Evolutionary conservation across 2,797 vertebrate species (phyloP).

Genomic region (Limnodromus scolopaceus): DNA sequence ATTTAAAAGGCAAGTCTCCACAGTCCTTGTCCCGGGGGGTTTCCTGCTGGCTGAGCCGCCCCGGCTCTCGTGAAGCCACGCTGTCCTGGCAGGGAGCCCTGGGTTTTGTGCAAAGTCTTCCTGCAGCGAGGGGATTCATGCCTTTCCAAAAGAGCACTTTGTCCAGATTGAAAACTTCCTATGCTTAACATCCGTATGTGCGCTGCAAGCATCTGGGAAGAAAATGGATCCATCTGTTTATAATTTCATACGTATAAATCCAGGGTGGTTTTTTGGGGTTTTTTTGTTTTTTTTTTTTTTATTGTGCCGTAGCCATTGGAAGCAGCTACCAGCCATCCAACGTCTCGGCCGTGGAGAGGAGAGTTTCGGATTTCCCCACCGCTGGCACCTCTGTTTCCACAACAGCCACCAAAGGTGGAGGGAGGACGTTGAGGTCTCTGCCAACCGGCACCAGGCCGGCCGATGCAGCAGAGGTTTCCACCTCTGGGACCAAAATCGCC

Average conservation of each 20-base stretch:
- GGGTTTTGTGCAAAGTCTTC: not conserved
- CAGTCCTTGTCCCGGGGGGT: not conserved
- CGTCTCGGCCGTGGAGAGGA: not conserved
- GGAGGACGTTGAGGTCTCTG: constrained; percentile 84
- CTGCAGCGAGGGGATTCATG: not conserved
- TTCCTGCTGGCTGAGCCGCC: not conserved
- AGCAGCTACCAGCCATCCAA: not conserved
- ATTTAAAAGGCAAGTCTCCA: not conserved
- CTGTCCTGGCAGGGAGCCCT: not conserved
- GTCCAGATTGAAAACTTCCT: constrained; percentile 66
- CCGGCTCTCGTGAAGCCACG: not conserved
- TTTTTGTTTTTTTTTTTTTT: not conserved
- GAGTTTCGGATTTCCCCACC: constrained; percentile 3
- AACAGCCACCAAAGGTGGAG: constrained; percentile 78
- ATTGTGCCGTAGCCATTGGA: constrained; percentile 48
- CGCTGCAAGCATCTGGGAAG: not conserved
- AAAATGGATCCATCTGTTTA: constrained; percentile 37
- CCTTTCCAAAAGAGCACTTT: constrained; percentile 22
- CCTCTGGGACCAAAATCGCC: not conserved
- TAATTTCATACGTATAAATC: not conserved
- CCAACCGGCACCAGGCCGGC: constrained; percentile 69
- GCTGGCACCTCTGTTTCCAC: constrained; percentile 78
- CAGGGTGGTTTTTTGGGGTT: not conserved
- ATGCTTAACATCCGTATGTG: not conserved
- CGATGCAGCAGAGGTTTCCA: not conserved